phyloP scores from a whole-genome alignment of 2,113 vertebrate species.

The Morone saxatilis region DNA sequence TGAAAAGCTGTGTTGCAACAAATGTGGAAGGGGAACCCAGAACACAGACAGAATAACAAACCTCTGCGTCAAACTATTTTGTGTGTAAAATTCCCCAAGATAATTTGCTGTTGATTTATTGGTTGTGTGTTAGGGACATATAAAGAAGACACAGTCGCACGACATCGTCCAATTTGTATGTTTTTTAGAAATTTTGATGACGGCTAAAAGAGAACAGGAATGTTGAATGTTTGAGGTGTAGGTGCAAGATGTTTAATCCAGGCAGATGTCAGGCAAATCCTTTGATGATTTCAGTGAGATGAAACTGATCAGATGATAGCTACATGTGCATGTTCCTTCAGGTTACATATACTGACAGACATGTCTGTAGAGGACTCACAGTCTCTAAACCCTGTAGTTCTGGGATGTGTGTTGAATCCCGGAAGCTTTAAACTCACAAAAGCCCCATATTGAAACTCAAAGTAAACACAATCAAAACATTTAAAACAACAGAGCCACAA shows the following conservation, averaged over 20 bases:
- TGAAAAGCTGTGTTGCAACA: neutral
- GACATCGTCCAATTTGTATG: neutral
- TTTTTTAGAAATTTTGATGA: neutral
- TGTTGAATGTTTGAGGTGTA: neutral
- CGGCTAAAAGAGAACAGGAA: neutral
- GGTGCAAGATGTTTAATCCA: neutral
- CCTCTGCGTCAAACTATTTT: slow-evolving; percentile 11
- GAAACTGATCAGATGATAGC: neutral
- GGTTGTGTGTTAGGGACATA: neutral
- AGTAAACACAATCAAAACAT: neutral
- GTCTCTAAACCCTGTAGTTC: neutral
- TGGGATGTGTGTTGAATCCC: neutral
- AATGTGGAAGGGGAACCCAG: slow-evolving; percentile 33
- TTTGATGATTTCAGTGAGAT: neutral
- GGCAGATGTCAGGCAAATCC: neutral
- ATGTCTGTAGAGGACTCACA: neutral
- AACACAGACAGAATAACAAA: neutral
- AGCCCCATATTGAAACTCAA: neutral
- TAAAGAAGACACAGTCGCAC: slow-evolving; percentile 4
- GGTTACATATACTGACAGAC: neutral
- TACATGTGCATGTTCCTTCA: neutral
- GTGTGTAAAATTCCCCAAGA: slow-evolving; percentile 16
- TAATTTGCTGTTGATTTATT: neutral
- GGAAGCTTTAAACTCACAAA: neutral
- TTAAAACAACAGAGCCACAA: neutral